phyloP scores from a whole-genome alignment of 2,797 vertebrate species.

The Threskiornis aethiopicus region DNA sequence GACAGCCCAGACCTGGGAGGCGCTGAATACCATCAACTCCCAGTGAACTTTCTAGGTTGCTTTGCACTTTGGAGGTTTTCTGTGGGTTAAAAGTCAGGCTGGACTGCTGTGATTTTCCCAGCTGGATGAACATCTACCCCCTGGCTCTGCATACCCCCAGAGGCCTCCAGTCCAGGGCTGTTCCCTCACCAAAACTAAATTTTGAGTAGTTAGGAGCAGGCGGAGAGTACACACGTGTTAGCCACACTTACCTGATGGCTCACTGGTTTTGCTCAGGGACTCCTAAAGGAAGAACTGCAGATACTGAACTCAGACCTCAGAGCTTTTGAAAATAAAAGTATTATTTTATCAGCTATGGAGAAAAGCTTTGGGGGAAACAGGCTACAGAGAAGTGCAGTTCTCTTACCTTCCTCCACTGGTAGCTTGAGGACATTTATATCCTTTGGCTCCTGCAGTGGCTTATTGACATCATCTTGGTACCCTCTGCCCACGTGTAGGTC shows the following conservation, averaged over 20 bases:
- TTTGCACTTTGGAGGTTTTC: not conserved
- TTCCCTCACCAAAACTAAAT: not conserved
- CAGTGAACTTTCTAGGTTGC: not conserved
- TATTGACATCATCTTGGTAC: not conserved
- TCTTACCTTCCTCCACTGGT: not conserved
- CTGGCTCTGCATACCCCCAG: not conserved
- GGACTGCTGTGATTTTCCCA: not conserved
- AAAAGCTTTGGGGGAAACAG: not conserved
- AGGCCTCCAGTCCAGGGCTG: not conserved
- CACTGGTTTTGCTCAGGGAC: not conserved
- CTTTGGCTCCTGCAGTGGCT: not conserved
- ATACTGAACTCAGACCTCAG: not conserved
- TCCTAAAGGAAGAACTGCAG: not conserved
- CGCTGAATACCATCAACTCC: not conserved
- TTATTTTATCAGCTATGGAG: not conserved
- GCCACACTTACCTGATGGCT: not conserved
- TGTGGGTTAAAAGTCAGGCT: not conserved
- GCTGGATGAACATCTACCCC: not conserved
- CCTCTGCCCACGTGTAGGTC: not conserved
- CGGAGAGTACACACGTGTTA: rapidly evolving
- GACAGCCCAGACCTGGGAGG: conserved; percentile 2
- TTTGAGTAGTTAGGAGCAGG: not conserved
- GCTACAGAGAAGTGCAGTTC: not conserved
- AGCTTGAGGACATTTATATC: not conserved
- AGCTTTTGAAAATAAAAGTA: not conserved